Evolutionary conservation across 1,140 invertebrate species (phyloP), one percentile per base, ranked within the genome.

Genomic region (Drosophila neocordata): DNA sequence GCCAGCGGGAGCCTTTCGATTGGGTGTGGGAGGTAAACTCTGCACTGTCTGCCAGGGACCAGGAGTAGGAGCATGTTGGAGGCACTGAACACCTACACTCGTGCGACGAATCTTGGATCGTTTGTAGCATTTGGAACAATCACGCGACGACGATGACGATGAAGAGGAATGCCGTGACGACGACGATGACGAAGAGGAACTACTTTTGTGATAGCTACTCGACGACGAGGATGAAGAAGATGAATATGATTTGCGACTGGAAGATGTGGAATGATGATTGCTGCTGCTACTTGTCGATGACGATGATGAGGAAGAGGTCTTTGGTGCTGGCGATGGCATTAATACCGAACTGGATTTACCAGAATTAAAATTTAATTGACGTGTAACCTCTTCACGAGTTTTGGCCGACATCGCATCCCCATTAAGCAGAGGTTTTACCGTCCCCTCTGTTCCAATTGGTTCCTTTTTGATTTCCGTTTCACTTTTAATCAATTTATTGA

Each of bases 1-100:
- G 2, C 92, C 91, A 53, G 91, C 64, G 1, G 79, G 77, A 2
- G 77, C 89, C 62, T 84, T 84, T 4, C 92, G 92, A 64, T 84
- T 79, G 1, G 74, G 65, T 38, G 74, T 58, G 4, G 81, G 73
- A 74, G 93, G 64, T 44, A 82, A 65, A 51, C 92, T 91, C 11
- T 93, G 73, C 24, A 91, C 72, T 0, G 78, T 83, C 44, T 77
- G 72, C 81, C 79, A 81, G 51, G 81, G 58, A 1, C 79, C 57
- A 1, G 82, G 58, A 15, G 15, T 65, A 1, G 90, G 90, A 7
- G 81, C 69, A 52, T 65, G 73, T 48, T 88, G 80, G 13, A 89
- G 20, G 59, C 94, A 95, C 74, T 95, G 95, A 18, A 95, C 93
- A 18, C 94, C 95, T 51, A 95, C 93, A 79, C 92, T 95, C 5